These are phyloP conservation scores for Ploceus nigricollis DNA, from an alignment of 2,113 vertebrate genomes.

Conservation along the genomic window DNA sequence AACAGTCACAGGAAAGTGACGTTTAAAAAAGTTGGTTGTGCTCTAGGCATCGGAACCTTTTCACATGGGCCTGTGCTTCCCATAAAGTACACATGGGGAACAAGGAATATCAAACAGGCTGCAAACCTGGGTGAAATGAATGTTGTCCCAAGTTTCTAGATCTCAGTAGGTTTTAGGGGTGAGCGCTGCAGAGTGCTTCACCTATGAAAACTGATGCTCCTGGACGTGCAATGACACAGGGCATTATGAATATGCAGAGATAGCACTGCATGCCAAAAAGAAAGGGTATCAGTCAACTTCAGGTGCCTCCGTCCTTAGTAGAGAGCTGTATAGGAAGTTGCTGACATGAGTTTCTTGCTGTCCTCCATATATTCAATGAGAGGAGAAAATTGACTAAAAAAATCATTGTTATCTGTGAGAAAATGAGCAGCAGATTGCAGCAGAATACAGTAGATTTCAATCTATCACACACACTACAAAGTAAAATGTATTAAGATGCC, in stretches of 20 bases:
- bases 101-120: neutral
- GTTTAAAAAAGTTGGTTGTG: neutral
- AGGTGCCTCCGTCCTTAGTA: neutral
- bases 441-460: neutral
- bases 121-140: neutral
- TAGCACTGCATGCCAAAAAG: neutral
- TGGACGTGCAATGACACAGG: fast-evolving
- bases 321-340: neutral
- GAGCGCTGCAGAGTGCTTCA: fast-evolving
- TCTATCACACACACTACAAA: neutral
- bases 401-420: neutral
- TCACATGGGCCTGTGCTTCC: neutral
- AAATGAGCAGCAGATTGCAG: neutral
- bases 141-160: neutral
- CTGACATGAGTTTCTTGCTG: neutral
- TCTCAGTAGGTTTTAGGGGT: neutral
- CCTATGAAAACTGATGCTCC: neutral
- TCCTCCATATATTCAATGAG: neutral
- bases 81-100: neutral
- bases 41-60: neutral
- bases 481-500: neutral
- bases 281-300: neutral
- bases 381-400: neutral
- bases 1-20: neutral
- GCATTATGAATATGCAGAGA: fast-evolving